Percentiles rank a stretch among this genome's conserved stretches.
Conservation (phyloP, 1,140 invertebrate species). For the Phortica variegata region DNA sequence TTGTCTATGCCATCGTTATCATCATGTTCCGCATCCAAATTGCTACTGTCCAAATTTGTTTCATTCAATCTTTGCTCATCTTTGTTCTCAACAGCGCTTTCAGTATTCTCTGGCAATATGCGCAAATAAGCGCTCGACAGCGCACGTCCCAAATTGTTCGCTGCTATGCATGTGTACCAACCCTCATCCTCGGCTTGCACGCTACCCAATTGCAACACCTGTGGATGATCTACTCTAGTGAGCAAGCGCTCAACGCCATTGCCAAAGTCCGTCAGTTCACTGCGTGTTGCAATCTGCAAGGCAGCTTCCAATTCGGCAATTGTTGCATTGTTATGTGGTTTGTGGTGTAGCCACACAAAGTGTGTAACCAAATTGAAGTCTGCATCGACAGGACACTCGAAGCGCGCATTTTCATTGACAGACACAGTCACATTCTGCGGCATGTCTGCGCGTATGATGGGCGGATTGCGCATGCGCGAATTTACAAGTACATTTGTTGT, state of each 20-base stretch:
- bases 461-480: constrained; percentile 68
- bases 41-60: too few relatives aligned
- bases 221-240: constrained; percentile 42
- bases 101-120: constrained; percentile 4
- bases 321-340: constrained; percentile 1
- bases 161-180: constrained; percentile 90
- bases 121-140: constrained; percentile 77
- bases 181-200: constrained; percentile 83
- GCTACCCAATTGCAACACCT: constrained; percentile 75
- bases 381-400: constrained; percentile 68
- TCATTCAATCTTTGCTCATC: too few relatives aligned
- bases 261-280: not conserved
- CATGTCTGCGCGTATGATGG: constrained; percentile 74
- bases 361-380: constrained; percentile 73
- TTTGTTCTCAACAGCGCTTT: not conserved
- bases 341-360: constrained; percentile 66
- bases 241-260: constrained; percentile 4
- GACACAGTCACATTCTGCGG: constrained; percentile 74
- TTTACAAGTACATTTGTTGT: constrained; percentile 55
- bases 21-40: too few relatives aligned
- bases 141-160: constrained; percentile 77
- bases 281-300: constrained; percentile 3
- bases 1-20: constrained; percentile 12
- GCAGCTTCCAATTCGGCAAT: constrained; percentile 5
- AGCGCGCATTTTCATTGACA: constrained; percentile 66